Percentiles rank a stretch among this genome's conserved stretches.
Evolutionary conservation across 2,113 vertebrate genomes (phyloP).

Genomic region (Cromileptes altivelis): DNA sequence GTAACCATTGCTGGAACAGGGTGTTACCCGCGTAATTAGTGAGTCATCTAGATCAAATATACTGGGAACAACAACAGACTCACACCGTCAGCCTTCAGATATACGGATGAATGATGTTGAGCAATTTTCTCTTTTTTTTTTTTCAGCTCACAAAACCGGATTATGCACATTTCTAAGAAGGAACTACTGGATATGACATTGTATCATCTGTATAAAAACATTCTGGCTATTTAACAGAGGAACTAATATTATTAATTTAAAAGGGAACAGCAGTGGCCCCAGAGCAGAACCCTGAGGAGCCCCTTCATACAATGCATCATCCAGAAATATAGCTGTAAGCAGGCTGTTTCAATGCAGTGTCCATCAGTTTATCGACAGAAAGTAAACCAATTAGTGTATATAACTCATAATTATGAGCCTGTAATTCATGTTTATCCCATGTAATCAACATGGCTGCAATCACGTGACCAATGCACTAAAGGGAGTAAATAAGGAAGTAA

Average conservation of each 20-base stretch:
- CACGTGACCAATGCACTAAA: too few relatives aligned
- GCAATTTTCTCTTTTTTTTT: neutral
- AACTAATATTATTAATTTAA: neutral
- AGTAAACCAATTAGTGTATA: too few relatives aligned
- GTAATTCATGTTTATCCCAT: too few relatives aligned
- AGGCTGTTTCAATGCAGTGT: too few relatives aligned
- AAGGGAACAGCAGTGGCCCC: neutral
- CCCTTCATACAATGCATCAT: neutral
- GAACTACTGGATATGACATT: too few relatives aligned
- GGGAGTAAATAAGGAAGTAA: too few relatives aligned
- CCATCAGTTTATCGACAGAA: too few relatives aligned
- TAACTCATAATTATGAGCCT: too few relatives aligned
- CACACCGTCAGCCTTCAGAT: neutral
- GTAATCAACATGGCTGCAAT: too few relatives aligned
- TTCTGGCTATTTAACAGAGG: neutral
- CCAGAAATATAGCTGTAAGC: neutral
- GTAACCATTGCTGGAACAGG: neutral
- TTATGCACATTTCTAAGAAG: neutral
- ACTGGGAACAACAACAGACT: neutral
- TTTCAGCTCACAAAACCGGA: too few relatives aligned
- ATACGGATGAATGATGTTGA: neutral
- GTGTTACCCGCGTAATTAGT: neutral
- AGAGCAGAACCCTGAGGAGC: neutral
- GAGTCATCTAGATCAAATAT: neutral
- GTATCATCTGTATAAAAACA: neutral